Evolutionary conservation across 2,797 vertebrate species (phyloP), one percentile per base, ranked within the genome.

Genomic region (Chelonia mydas): DNA sequence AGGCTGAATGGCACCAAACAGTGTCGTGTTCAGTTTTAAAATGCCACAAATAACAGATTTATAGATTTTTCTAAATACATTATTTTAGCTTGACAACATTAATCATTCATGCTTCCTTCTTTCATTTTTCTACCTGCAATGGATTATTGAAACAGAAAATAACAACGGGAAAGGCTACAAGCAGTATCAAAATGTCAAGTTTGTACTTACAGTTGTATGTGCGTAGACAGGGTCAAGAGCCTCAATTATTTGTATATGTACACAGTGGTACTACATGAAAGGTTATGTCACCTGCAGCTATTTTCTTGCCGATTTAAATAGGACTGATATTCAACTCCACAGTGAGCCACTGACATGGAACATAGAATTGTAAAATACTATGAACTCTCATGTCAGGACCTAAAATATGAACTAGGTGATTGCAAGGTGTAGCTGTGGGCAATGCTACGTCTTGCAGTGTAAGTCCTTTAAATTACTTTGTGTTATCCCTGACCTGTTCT

Each of bases 141-240:
- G 99, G 99, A 99, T 99, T 99, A 99, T 99, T 99, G 99, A 99
- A 99, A 99, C 99, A 99, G 99, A 99, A 99, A 99, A 99, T 99
- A 99, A 98, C 98, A 98, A 99, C 98, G 98, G 98, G 98, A 98
- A 98, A 99, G 98, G 98, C 99, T 99, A 96, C 98, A 98, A 99
- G 99, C 99, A 94, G 99, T 99, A 99, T 99, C 99, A 99, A 99
- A 99, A 99, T 99, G 99, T 99, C 99, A 99, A 99, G 98, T 99
- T 99, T 99, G 99, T 99, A 99, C 99, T 99, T 99, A 99, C 99
- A 99, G 99, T 98, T 99, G 98, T 98, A 98, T 98, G 99, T 98
- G 98, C 98, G 97, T 98, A 98, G 99, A 99, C 99, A 98, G 99
- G 99, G 99, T 99, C 99, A 99, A 99, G 99, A 99, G 99, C 99